Conservation (phyloP, 1,140 invertebrate genomes). For the Bombyx mori region DNA sequence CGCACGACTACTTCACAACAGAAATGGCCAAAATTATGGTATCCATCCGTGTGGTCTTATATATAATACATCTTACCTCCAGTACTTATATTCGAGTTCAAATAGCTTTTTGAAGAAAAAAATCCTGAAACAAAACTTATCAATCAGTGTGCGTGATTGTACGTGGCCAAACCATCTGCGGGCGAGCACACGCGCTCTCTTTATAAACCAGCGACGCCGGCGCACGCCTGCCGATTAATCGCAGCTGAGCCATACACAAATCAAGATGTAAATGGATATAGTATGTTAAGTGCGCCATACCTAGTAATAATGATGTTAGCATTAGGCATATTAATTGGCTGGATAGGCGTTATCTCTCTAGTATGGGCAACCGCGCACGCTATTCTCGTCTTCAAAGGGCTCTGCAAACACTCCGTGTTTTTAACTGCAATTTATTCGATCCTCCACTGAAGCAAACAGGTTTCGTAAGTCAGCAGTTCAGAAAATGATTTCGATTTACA, state of each 20-base stretch:
- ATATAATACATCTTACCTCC: no score
- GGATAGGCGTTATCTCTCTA: slow-evolving; percentile 58
- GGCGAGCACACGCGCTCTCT: slow-evolving; percentile 27
- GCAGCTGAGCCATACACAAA: slow-evolving; percentile 59
- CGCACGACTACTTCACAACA: no score
- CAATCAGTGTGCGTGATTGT: neutral
- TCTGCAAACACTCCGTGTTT: neutral
- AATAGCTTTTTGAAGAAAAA: no score
- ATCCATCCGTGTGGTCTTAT: no score
- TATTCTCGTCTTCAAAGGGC: slow-evolving; percentile 20
- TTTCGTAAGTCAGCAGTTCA: no score
- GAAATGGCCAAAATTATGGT: no score
- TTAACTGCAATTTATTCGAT: no score
- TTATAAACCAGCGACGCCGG: slow-evolving; percentile 57
- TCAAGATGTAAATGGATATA: slow-evolving; percentile 70
- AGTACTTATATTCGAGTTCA: no score
- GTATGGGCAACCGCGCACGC: slow-evolving; percentile 40
- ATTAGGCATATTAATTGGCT: slow-evolving; percentile 69
- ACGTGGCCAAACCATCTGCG: slow-evolving; percentile 19
- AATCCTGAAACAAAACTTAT: no score
- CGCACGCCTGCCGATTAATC: slow-evolving; percentile 63
- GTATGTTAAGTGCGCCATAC: slow-evolving; percentile 63
- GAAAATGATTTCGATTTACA: slow-evolving; percentile 6
- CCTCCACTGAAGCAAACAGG: no score
- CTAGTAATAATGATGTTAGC: slow-evolving; percentile 70